These are phyloP conservation scores for Ruditapes philippinarum DNA, from an alignment of 1,140 invertebrate species.

Conservation along the genomic window DNA sequence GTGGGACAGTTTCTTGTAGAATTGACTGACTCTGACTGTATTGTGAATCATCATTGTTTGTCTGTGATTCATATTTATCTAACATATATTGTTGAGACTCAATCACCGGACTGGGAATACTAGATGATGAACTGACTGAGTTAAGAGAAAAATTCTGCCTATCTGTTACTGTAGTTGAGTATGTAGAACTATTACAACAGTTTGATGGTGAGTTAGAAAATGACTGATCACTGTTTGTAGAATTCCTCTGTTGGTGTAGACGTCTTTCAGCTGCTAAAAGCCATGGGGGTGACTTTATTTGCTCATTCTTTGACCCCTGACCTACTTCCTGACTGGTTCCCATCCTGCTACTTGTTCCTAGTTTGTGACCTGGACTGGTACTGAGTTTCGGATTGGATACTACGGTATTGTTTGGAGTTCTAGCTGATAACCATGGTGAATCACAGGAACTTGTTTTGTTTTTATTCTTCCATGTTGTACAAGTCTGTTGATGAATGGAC, in stretches of 20 bases:
- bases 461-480: background rate
- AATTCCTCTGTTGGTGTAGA: conserved; percentile 12
- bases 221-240: background rate
- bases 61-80: background rate
- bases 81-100: conserved; percentile 5
- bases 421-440: conserved; percentile 24
- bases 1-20: background rate
- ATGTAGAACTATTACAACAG: background rate
- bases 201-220: background rate
- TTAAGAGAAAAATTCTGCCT: background rate
- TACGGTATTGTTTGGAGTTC: background rate
- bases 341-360: background rate
- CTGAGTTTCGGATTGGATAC: background rate
- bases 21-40: background rate
- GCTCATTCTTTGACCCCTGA: background rate
- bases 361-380: background rate
- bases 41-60: background rate
- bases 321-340: background rate
- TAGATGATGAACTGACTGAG: background rate
- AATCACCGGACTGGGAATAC: background rate
- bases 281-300: conserved; percentile 43
- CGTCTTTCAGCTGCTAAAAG: conserved; percentile 44
- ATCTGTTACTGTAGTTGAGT: background rate
- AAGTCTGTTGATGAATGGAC: conserved; percentile 20
- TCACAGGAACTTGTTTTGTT: background rate